Percentiles rank a stretch among this genome's conserved stretches.
Evolutionary conservation across 2,888 invertebrate species (phyloP).

Genomic region (Pristionchus mayeri): DNA sequence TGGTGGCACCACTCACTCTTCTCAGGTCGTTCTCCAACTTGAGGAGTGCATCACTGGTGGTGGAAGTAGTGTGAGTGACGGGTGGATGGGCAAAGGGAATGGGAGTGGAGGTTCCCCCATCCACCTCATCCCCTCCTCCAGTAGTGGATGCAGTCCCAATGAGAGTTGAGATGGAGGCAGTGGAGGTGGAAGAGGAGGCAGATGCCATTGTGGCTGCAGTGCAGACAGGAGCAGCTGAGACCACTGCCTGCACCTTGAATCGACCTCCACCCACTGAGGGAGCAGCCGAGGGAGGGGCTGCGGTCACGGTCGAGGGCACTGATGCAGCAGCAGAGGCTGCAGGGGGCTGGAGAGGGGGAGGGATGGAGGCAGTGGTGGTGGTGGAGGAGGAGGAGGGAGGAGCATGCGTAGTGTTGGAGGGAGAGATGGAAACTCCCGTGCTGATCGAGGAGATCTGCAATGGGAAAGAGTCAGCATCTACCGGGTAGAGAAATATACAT

Average conservation of each 20-base stretch:
- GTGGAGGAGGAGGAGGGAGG: background rate
- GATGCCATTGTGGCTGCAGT: slow-evolving; percentile 30
- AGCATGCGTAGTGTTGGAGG: slow-evolving; percentile 1
- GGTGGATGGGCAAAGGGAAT: slow-evolving; percentile 44
- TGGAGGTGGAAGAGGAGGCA: background rate
- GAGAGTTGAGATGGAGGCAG: slow-evolving; percentile 12
- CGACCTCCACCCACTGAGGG: slow-evolving; percentile 53
- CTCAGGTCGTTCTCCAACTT: slow-evolving; percentile 62
- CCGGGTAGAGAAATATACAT: too few species aligned
- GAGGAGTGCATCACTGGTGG: slow-evolving; percentile 49
- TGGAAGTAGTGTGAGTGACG: background rate
- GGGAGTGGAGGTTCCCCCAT: slow-evolving; percentile 55
- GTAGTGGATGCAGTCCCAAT: too few species aligned
- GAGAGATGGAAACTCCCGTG: background rate
- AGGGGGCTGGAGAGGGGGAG: background rate
- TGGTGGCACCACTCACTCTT: slow-evolving; percentile 55
- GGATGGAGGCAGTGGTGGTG: background rate
- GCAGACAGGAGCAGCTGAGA: background rate
- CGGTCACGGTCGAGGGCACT: background rate
- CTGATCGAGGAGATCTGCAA: slow-evolving; percentile 30
- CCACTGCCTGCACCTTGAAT: slow-evolving; percentile 54
- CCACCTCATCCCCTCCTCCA: slow-evolving; percentile 49
- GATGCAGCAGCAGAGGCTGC: background rate
- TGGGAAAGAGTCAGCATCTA: too few species aligned
- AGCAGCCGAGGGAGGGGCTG: background rate